These are phyloP conservation scores for Cynopterus brachyotis DNA, from an alignment of 2,113 vertebrate genomes.

Conservation along the genomic window DNA sequence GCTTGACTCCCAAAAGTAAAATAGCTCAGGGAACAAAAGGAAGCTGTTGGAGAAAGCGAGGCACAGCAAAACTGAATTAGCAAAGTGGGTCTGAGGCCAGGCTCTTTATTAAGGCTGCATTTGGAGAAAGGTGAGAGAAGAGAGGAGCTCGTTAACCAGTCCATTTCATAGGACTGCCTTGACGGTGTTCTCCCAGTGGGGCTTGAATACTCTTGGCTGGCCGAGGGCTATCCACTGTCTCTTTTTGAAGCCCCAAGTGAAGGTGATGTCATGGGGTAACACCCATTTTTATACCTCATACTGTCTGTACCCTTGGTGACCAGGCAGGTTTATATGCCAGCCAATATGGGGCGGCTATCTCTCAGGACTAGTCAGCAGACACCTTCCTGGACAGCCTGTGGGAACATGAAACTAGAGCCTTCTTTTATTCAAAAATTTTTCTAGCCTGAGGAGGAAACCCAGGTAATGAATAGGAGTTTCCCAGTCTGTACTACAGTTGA, in stretches of 20 bases:
- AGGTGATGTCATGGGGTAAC: neutral
- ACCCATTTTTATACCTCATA: neutral
- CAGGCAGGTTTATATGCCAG: neutral
- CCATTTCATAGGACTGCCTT: neutral
- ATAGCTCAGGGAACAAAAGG: neutral
- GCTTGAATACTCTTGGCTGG: neutral
- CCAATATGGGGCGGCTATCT: too few relatives aligned
- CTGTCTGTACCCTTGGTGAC: neutral
- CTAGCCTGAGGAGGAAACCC: neutral
- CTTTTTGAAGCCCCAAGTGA: neutral
- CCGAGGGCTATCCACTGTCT: too few relatives aligned
- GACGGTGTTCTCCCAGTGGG: neutral
- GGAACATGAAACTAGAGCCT: neutral
- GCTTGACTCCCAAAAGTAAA: neutral
- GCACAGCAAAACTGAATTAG: neutral
- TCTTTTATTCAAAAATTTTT: slow-evolving; percentile 25
- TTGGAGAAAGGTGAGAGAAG: neutral
- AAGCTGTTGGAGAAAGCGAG: neutral
- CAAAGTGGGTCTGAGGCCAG: neutral
- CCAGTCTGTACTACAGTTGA: neutral
- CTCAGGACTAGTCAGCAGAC: neutral
- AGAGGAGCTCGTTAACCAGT: neutral
- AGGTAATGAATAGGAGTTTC: neutral
- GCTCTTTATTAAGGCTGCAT: neutral
- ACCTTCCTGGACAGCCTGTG: neutral